These are phyloP conservation scores for Brachypodius melanocephalos DNA, from an alignment of 2,113 vertebrate genomes.

Conservation along the genomic window DNA sequence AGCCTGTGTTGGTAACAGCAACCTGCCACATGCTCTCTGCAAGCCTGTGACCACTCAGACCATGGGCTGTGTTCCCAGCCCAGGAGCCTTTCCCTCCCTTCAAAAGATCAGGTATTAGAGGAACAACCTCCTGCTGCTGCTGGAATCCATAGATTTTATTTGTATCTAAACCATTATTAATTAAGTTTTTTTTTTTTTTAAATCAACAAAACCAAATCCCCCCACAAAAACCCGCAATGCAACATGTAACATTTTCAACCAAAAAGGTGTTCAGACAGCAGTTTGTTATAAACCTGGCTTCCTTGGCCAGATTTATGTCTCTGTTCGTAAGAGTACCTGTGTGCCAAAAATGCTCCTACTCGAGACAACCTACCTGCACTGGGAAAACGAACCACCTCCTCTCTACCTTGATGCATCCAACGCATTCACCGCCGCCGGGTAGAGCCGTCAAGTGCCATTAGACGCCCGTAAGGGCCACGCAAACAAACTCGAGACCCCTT, in stretches of 20 bases:
- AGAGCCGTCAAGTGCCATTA: neutral
- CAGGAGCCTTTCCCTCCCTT: neutral
- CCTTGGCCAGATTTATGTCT: neutral
- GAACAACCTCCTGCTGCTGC: neutral
- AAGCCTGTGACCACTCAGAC: neutral
- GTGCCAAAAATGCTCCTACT: neutral
- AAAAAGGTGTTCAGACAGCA: neutral
- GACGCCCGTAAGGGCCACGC: neutral
- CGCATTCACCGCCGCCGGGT: rapidly evolving
- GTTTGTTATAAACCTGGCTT: neutral
- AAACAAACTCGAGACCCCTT: neutral
- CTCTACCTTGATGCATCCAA: neutral
- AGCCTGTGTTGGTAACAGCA: neutral
- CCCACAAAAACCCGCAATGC: neutral
- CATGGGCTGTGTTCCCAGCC: rapidly evolving
- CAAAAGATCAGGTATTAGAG: no score
- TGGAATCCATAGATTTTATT: neutral
- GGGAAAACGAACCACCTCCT: neutral
- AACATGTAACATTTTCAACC: neutral
- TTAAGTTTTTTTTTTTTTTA: neutral
- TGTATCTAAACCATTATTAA: neutral
- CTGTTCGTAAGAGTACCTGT: neutral
- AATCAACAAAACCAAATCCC: no score
- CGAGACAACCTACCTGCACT: rapidly evolving
- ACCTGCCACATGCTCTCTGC: rapidly evolving